phyloP scores from a whole-genome alignment of 2,797 vertebrate species.

The Neoniphon sammara region DNA sequence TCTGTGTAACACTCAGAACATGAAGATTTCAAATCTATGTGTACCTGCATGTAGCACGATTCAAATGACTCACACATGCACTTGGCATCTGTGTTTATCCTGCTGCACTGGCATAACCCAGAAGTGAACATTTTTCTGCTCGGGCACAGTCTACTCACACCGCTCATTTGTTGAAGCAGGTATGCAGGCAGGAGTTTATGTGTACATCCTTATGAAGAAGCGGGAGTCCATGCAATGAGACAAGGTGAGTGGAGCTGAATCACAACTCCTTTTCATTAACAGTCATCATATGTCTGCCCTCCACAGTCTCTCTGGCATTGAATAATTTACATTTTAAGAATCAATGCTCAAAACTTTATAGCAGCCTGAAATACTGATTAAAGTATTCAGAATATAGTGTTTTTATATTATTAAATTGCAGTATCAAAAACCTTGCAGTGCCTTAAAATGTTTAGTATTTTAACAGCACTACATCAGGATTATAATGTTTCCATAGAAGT shows the following conservation, averaged over 20 bases:
- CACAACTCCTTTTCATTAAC: background rate
- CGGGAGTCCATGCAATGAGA: background rate
- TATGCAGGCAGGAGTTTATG: background rate
- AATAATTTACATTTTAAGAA: background rate
- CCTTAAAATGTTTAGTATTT: background rate
- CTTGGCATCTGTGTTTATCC: slow-evolving; percentile 3
- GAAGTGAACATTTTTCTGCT: background rate
- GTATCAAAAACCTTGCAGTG: background rate
- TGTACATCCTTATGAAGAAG: background rate
- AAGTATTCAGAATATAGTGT: background rate
- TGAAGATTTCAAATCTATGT: slow-evolving; percentile 3
- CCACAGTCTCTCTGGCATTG: background rate
- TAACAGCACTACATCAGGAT: background rate
- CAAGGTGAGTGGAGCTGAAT: slow-evolving; percentile 8
- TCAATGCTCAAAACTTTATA: background rate
- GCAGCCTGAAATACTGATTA: background rate
- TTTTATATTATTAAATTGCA: background rate
- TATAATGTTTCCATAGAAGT: slow-evolving; percentile 4
- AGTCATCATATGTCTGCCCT: background rate
- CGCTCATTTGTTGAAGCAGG: background rate
- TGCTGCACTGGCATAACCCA: slow-evolving; percentile 17
- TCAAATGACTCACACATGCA: background rate
- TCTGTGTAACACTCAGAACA: slow-evolving; percentile 9
- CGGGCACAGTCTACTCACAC: background rate
- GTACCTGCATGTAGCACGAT: background rate